Base-by-base conservation (phyloP, 2,888 invertebrate genomes). In the Nymphalis polychloros region DNA sequence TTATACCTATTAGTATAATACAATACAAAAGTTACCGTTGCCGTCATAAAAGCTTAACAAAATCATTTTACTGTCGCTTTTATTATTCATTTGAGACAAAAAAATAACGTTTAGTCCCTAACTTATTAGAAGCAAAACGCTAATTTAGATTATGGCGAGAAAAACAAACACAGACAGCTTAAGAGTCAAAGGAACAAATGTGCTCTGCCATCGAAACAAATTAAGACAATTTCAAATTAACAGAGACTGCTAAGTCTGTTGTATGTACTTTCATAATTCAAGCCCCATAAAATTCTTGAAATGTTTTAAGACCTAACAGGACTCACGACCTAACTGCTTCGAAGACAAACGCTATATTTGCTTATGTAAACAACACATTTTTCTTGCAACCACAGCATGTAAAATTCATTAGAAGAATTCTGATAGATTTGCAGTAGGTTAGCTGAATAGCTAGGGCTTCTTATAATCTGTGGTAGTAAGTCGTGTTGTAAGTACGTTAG, bases 171-270 rank as follows among this genome's bases (percentile, higher is more conserved):
- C 53, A 60, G 59, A 50, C 20, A 41, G 13, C 4, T 35, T 49
- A 59, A 59, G 46, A 70, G 71, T 65, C 71, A 63, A 70, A 73
- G 82, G 81, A 86, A 87, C 79, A 87, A 88, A 89, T 88, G 86
- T 80, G 80, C 79, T 81, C 83, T 79, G 78, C 82, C 85, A 48
- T 10, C 60, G 48, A 85, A 87, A 89, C 85, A 88, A 88, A 89
- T 90, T 89, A 89, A 89, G 87, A 89, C 89, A 88, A 89, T 89
- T 88, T 84, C 81, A 86, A 87, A 89, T 89, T 89, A 90, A 87
- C 86, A 81, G 82, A 82, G 80, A 84, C 85, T 86, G 80, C 47
- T 48, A 48, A 60, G 60, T 41, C 83, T 84, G 86, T 85, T 81
- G 88, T 85, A 84, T 87, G 86, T 86, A 82, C 81, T 79, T 76